Evolutionary conservation across 37 sponge, comb jelly and placozoan species (phyloP), one percentile per base, ranked within the genome.

Genomic region (Crambe crambe): DNA sequence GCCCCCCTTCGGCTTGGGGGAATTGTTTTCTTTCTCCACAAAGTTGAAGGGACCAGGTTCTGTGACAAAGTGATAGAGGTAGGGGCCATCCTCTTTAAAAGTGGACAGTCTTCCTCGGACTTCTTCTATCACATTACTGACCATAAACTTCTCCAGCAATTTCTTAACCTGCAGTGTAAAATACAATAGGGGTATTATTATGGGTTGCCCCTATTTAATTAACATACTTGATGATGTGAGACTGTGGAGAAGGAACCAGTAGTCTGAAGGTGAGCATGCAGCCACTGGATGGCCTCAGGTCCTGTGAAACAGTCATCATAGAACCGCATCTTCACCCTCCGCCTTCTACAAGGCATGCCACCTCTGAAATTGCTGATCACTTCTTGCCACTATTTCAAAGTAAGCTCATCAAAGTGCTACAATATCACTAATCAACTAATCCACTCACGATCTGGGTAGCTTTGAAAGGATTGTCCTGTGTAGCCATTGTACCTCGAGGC

Each of bases 231-330:
- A 0, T 80, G 34, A 25, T 42, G 75, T 5, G 35, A 38, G 72
- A 85, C 78, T 18, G 58, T 56, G 66, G 68, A 77, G 37, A 86
- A 86, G 38, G 21, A 17, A 9, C 61, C 75, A n/a, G 75, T 68
- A 1, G 30, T 63, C 70, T 82, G 68, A 34, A 91, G 83, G 68
- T 91, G 38, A 0, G 42, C 29, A 15, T 64, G 81, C 38, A 91
- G 83, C 91, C 91, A 91, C 47, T 78, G 75, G 43, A 79, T 63
- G 36, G 91, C 91, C 37, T 91, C 91, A 9, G 34, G 18, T 32
- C 91, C 91, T 1, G 87, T 72, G 79, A 91, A 91, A 42, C 83
- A 82, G 17, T 86, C 65, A 1, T 86, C 83, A 63, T 80, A 86
- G 3, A 12, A 5, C 22, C 60, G 67, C 75, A 91, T 82, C 60